Evolutionary conservation across 2,888 invertebrate species (phyloP), one percentile per base, ranked within the genome.

Genomic region (Tachina grossa): DNA sequence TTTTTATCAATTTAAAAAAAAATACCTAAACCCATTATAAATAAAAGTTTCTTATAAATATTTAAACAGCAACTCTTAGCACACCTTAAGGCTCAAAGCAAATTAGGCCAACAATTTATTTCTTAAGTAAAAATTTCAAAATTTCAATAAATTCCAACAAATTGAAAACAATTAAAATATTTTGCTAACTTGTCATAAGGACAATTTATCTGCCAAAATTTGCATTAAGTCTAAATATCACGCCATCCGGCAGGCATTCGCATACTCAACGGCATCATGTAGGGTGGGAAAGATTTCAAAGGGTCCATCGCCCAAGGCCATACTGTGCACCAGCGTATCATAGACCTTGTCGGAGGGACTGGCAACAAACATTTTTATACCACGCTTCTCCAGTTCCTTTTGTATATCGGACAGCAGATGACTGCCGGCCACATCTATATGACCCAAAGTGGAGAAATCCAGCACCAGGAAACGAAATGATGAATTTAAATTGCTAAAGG

Each of bases 391-490:
- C 87, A 94, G 94, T 87, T 94, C 94, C 69, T 94, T 93, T 79
- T 93, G 93, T 10, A 95, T 89, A 10, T 93, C 91, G 75, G 93
- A 94, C 31, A 95, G 88, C 14, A 93, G 93, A 3, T 92, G 91
- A n/a, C 95, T 94, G 1, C 95, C 95, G 10, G 94, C 94, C 0
- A 95, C 94, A 91, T 96, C 96, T 9, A 95, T 93, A 85, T 95
- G 95, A 75, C 94, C 94, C 65, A 95, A 91, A 61, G 94, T 94
- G 9, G 95, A 94, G 90, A 95, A 94, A 90, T 96, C 96, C 83
- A 95, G 88, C 39, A 96, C 94, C 19, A 93, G 88, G 47, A 89
- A 90, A 78, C 89, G 89, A 79, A 92, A 92, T 1, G 87, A 59
- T 39, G 89, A 87, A 3, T 55, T 87, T 76, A 85, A 55, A 55